These are phyloP conservation scores for Sardinella longiceps DNA, from an alignment of 2,797 vertebrate genomes.

Conservation along the genomic window DNA sequence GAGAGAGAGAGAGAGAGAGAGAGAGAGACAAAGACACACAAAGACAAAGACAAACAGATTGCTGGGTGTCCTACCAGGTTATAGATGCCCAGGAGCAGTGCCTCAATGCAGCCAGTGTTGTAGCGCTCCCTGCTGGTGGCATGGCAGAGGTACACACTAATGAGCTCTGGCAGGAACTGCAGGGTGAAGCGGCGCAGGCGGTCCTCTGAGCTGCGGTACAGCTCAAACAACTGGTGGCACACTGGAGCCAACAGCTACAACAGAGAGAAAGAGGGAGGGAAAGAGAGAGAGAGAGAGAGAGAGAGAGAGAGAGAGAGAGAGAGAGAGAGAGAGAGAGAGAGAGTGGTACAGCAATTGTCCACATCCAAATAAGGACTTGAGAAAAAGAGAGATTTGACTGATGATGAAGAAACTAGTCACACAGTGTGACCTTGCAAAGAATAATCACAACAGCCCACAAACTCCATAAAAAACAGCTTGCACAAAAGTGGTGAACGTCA, in stretches of 20 bases:
- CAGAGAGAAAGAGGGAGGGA: neutral
- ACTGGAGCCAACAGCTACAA: constrained; percentile 93
- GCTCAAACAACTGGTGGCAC: constrained; percentile 97
- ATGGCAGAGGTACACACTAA: constrained; percentile 93
- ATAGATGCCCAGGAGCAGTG: constrained; percentile 94
- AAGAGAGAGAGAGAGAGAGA: neutral
- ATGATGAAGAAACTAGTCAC: neutral
- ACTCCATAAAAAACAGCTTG: too few relatives aligned
- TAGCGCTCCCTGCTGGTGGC: constrained; percentile 93
- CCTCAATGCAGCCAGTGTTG: constrained; percentile 97
- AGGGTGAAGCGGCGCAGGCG: constrained; percentile 93
- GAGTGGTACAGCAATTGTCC: too few relatives aligned
- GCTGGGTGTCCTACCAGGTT: constrained; percentile 86
- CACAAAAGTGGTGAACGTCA: too few relatives aligned
- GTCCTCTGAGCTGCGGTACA: constrained; percentile 93
- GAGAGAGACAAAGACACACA: neutral
- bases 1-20: too few relatives aligned
- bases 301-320: neutral
- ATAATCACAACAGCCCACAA: too few relatives aligned
- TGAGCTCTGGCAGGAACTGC: constrained; percentile 95
- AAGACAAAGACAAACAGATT: neutral
- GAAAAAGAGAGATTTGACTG: neutral
- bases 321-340: neutral
- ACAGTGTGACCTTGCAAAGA: neutral
- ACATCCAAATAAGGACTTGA: too few relatives aligned